Base-by-base conservation (phyloP, 2,113 vertebrate genomes). In the Notiomystis cincta region DNA sequence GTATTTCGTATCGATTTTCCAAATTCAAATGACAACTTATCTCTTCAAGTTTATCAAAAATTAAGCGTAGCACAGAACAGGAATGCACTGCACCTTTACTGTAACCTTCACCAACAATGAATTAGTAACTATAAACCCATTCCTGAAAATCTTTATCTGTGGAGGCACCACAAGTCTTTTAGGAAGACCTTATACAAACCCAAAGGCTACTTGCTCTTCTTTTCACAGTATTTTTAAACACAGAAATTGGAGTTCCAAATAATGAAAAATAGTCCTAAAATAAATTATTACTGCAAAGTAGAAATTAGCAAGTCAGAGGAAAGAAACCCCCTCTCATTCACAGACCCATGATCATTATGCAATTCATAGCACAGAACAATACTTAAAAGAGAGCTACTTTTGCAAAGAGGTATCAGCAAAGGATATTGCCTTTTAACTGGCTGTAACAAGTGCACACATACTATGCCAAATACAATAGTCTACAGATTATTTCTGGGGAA, bases 401-500 rank as follows among this genome's bases (percentile, higher is more conserved):
- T 77, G 64, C 58, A 78, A 78, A 80, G 16, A 90, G 47, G 1
- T 77, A 80, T 15, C 12, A 2, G 58, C 44, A 85, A 57, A 33
- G 58, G 62, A 35, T 75, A 75, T 13, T 70, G 42, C 33, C 60
- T 90, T 85, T 88, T 80, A 94, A 69, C 44, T n/a, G 58, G 67
- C 30, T 70, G 25, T 58, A 70, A 88, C 82, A 80, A 44, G 11
- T 0, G 0, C 28, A 67, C 11, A n/a, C 2, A 15, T 7, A 44
- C 40, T 45, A 67, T 28, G n/a, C 38, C 78, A 76, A 91, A 87
- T 76, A 75, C 56, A 95, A 91, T 9, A 84, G 44, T 21, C 57
- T 44, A 66, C 42, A 88, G 82, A 83, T 73, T 82, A 85, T 16
- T 94, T 58, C 38, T 86, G 33, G 13, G 81, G 58, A 92, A 95